Conservation (phyloP, 2,113 vertebrate genomes). For the Peromyscus californicus region DNA sequence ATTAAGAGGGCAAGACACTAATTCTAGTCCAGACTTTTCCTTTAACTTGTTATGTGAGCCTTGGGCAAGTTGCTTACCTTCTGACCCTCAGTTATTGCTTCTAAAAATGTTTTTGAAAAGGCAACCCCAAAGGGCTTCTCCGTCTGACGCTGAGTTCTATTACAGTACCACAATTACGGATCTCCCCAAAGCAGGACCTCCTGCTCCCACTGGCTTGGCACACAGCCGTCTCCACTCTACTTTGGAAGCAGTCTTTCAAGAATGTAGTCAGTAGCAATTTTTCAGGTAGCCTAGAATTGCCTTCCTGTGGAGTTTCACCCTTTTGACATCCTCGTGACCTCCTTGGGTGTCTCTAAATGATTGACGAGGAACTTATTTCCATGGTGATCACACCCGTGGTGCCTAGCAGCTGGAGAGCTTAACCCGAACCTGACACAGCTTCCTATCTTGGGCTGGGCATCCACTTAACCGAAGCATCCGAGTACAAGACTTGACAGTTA, state of each 20-base stretch:
- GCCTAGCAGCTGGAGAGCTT: constrained; percentile 85
- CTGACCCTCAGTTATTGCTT: neutral
- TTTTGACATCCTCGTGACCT: constrained; percentile 71
- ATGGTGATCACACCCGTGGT: constrained; percentile 67
- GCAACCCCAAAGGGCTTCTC: neutral
- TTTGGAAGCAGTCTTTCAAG: constrained; percentile 4
- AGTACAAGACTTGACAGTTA: constrained; percentile 81
- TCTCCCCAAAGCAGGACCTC: neutral
- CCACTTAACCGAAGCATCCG: constrained; percentile 78
- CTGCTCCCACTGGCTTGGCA: neutral
- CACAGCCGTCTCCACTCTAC: neutral
- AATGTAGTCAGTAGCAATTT: constrained; percentile 3
- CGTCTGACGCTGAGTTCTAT: neutral
- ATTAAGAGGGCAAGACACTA: neutral
- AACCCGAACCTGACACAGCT: constrained; percentile 78
- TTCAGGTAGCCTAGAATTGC: constrained; percentile 58
- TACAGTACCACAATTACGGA: neutral
- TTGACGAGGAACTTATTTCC: constrained; percentile 76
- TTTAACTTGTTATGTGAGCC: neutral
- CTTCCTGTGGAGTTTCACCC: constrained; percentile 29
- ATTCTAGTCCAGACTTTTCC: neutral
- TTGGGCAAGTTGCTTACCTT: neutral
- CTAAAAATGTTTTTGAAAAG: neutral
- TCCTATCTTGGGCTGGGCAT: constrained; percentile 84
- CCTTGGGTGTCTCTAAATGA: constrained; percentile 78